phyloP scores from a whole-genome alignment of 2,797 vertebrate species.

The Simalia tracyae region DNA sequence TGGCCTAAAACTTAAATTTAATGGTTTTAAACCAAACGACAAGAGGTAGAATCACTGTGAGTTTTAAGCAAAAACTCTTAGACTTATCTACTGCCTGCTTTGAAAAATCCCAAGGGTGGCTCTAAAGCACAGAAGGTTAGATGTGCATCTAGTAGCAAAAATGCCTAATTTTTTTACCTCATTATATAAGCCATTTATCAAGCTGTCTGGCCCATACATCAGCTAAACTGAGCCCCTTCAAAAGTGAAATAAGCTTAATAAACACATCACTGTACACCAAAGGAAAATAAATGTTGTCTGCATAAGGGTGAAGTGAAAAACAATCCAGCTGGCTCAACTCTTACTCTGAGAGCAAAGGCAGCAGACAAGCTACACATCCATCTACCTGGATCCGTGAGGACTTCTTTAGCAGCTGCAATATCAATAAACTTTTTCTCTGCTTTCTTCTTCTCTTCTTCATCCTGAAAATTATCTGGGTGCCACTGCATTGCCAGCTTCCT shows the following conservation, averaged over 20 bases:
- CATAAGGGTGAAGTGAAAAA: neutral
- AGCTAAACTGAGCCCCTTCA: neutral
- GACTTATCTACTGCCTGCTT: neutral
- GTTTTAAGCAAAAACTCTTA: neutral
- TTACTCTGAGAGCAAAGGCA: neutral
- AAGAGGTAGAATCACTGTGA: neutral
- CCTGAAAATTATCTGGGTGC: conserved; percentile 98
- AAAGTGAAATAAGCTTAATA: neutral
- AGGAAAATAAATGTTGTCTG: neutral
- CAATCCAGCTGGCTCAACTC: neutral
- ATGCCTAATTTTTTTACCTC: neutral
- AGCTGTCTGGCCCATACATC: neutral
- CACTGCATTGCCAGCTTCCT: conserved; percentile 94
- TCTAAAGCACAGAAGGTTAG: neutral
- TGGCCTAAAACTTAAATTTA: neutral
- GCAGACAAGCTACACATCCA: neutral
- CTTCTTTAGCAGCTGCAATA: conserved; percentile 97
- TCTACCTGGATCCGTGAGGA: conserved; percentile 94
- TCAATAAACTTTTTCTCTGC: conserved; percentile 98
- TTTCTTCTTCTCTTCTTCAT: conserved; percentile 90
- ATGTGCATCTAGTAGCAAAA: neutral
- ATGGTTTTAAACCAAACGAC: neutral
- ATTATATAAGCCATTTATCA: neutral
- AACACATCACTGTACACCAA: neutral
- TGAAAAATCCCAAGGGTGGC: neutral